Base-by-base conservation (phyloP, 2,888 invertebrate species). In the Patella pellucida region DNA sequence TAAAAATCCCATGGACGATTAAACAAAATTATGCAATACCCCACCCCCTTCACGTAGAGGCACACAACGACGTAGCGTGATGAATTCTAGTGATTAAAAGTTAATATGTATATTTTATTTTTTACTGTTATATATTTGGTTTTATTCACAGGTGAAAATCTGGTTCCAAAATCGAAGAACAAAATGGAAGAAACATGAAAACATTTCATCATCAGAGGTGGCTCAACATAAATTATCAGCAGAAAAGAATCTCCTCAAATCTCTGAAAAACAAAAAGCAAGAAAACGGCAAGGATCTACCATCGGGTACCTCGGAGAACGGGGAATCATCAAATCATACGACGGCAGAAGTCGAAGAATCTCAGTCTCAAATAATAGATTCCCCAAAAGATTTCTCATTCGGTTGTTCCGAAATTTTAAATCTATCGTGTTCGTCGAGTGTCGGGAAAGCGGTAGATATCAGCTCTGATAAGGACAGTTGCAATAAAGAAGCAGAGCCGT, bases 111-210 rank as follows among this genome's bases (percentile, higher is more conserved):
- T 41, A 7, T 9, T 41, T 7, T 41, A 41, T 1, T 9, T 41
- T 9, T 41, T 41, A 12, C 23, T 62, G 19, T 62, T 23, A 62
- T 19, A 14, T 62, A 23, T 12, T 19, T 75, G 84, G 87, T 82
- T 85, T 54, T 74, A 81, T 87, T 93, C 93, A 62, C 94, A 96
- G 96, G 96, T 96, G 86, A 96, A 96, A 92, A 96, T 96, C 83
- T 96, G 96, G 96, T 96, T 96, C 91, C 96, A 96, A 92, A 96
- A 96, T 90, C 93, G 97, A 91, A 92, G 95, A 76, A 95, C 94
- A 31, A 95, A 95, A 87, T 95, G 95, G 94, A 97, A 97, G 92
- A 97, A 97, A 91, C 96, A 96, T 90, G 97, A 97, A 92, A 96
- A 96, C 92, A 95, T 97, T 75, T 94, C 95, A 78, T 96, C 95